These are phyloP conservation scores for Ormyrus rosae DNA, from an alignment of 2,888 invertebrate genomes.

Conservation along the genomic window DNA sequence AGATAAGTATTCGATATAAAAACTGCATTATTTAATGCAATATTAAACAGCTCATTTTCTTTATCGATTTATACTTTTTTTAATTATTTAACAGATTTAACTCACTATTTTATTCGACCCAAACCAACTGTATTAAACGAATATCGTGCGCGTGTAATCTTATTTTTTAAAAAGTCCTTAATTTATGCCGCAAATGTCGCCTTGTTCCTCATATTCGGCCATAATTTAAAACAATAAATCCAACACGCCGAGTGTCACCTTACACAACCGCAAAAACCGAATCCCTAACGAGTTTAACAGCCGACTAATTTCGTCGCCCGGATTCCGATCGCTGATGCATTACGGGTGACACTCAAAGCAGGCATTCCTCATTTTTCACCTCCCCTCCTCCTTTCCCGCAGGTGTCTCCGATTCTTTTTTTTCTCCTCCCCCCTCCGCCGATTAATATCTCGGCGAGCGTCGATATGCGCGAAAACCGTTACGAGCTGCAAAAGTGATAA, in stretches of 20 bases:
- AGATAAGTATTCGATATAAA: too few relatives aligned
- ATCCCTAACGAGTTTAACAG: slow-evolving; percentile 32
- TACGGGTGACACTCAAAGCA: slow-evolving; percentile 35
- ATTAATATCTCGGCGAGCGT: slow-evolving; percentile 34
- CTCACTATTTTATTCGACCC: too few relatives aligned
- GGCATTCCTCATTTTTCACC: slow-evolving; percentile 31
- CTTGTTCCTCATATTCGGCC: neutral
- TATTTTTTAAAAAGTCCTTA: too few relatives aligned
- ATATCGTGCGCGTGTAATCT: too few relatives aligned
- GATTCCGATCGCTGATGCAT: slow-evolving; percentile 28
- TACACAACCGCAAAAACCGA: neutral
- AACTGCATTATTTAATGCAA: too few relatives aligned
- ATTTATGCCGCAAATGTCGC: too few relatives aligned
- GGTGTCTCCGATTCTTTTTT: slow-evolving; percentile 30
- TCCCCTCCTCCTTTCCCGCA: neutral
- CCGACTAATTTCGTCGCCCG: slow-evolving; percentile 30
- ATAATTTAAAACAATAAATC: slow-evolving; percentile 3
- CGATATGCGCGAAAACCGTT: slow-evolving; percentile 37
- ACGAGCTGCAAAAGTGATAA: slow-evolving; percentile 50
- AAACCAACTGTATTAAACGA: too few relatives aligned
- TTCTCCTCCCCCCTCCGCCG: neutral
- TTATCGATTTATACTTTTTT: too few relatives aligned
- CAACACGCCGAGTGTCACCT: neutral
- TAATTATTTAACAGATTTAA: too few relatives aligned
- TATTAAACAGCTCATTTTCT: too few relatives aligned